Percentiles rank a stretch among this genome's conserved stretches.
These are phyloP conservation scores for Silurus asotus DNA, from an alignment of 2,113 vertebrate genomes.

Conservation along the genomic window DNA sequence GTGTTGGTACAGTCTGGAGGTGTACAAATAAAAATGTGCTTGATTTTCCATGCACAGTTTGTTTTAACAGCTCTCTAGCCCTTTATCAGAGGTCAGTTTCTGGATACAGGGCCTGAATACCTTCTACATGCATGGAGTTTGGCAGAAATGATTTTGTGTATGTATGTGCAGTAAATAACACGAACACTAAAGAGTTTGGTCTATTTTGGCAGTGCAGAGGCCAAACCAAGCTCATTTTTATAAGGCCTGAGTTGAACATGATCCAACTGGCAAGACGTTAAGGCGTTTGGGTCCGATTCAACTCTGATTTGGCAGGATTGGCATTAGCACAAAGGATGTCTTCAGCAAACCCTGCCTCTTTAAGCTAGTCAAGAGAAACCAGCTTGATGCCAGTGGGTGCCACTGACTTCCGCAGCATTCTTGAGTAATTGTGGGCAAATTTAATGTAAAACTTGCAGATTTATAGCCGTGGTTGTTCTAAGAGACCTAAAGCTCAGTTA, in stretches of 20 bases:
- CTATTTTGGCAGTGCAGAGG: not conserved
- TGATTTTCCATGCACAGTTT: not conserved
- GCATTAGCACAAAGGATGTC: not conserved
- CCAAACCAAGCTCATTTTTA: not conserved
- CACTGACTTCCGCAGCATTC: not conserved
- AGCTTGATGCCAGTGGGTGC: not conserved
- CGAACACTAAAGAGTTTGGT: not conserved
- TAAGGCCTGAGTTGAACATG: not conserved
- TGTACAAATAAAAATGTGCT: not conserved
- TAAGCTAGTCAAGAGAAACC: not conserved
- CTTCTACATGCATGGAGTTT: not conserved
- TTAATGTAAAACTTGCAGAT: not conserved
- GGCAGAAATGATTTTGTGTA: not conserved
- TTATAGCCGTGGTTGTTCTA: not conserved
- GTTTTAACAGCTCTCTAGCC: not conserved
- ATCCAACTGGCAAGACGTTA: not conserved
- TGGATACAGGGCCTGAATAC: not conserved
- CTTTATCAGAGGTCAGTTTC: not conserved
- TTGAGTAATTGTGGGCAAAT: not conserved
- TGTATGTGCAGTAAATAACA: not conserved
- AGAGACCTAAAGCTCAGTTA: not conserved
- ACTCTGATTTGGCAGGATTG: not conserved
- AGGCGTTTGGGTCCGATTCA: not conserved
- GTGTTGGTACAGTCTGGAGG: not conserved
- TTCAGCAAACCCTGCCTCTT: not conserved